Conservation (phyloP, 1,140 invertebrate genomes). For the Planococcus citri region DNA sequence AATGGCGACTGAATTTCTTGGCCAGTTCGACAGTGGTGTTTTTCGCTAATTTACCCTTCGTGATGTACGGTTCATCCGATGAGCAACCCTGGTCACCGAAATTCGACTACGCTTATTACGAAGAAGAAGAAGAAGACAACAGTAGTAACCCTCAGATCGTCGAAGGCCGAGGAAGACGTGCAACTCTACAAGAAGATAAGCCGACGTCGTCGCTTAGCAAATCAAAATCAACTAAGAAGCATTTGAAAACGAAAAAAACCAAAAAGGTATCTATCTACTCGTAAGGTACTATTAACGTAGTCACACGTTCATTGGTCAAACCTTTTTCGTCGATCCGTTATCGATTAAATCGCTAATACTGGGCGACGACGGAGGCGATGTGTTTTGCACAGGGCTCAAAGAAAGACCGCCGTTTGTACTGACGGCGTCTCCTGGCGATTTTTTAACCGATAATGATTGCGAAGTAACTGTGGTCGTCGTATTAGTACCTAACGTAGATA, state of each 20-base stretch:
- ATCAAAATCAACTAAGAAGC: neutral
- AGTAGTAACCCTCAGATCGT: neutral
- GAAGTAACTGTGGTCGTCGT: slow-evolving; percentile 5
- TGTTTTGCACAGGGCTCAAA: slow-evolving; percentile 8
- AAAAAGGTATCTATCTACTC: no score
- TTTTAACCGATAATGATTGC: slow-evolving; percentile 10
- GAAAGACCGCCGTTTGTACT: neutral
- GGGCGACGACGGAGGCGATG: neutral
- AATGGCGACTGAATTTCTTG: neutral
- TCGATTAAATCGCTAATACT: slow-evolving; percentile 11
- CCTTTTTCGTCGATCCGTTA: slow-evolving; percentile 10
- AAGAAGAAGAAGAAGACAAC: neutral
- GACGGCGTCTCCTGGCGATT: neutral
- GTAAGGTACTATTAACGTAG: no score
- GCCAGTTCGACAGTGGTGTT: neutral
- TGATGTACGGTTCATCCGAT: neutral
- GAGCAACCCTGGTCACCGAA: neutral
- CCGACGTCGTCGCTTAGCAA: neutral
- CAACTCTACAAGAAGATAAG: neutral
- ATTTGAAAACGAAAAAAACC: neutral
- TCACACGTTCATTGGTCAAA: neutral
- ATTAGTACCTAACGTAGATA: slow-evolving; percentile 5
- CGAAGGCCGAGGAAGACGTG: neutral
- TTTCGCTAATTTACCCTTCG: neutral
- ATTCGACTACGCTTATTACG: neutral